These are phyloP conservation scores for Cotesia congregata DNA, from an alignment of 2,888 invertebrate species.

Conservation along the genomic window DNA sequence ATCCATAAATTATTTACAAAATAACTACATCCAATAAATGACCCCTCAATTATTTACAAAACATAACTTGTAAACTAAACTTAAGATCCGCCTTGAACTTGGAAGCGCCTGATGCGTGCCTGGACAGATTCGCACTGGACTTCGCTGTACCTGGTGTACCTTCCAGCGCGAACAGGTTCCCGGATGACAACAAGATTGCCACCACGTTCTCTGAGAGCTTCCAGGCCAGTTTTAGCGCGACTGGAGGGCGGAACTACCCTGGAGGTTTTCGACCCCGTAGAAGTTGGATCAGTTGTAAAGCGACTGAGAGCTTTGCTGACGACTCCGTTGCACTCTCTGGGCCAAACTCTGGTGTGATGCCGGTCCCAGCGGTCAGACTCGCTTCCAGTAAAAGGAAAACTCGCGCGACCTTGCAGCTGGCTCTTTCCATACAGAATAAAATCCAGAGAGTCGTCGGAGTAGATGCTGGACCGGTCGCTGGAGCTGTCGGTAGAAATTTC, in stretches of 20 bases:
- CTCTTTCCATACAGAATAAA: conserved; percentile 68
- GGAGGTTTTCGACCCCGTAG: neutral
- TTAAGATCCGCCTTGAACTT: conserved; percentile 68
- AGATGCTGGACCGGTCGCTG: conserved; percentile 72
- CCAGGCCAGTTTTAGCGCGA: conserved; percentile 63
- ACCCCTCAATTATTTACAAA: neutral
- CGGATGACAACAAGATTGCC: conserved; percentile 71
- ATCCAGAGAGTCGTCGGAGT: conserved; percentile 71
- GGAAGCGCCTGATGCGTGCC: conserved; percentile 70
- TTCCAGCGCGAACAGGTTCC: conserved; percentile 69
- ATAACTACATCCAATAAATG: neutral
- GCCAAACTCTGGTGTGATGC: conserved; percentile 63
- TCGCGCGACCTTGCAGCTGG: conserved; percentile 59
- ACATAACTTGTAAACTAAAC: neutral
- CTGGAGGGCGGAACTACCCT: conserved; percentile 46
- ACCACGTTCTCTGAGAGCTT: conserved; percentile 69
- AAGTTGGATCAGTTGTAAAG: conserved; percentile 62
- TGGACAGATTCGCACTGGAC: conserved; percentile 72
- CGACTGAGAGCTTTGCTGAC: conserved; percentile 70
- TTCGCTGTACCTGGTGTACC: conserved; percentile 71
- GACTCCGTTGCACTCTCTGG: conserved; percentile 70
- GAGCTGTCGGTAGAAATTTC: conserved; percentile 73
- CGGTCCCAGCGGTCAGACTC: conserved; percentile 64
- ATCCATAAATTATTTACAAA: conserved; percentile 24
- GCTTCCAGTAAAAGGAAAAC: conserved; percentile 64